Evolutionary conservation across 2,113 vertebrate genomes (phyloP).

Genomic region (Meles meles): DNA sequence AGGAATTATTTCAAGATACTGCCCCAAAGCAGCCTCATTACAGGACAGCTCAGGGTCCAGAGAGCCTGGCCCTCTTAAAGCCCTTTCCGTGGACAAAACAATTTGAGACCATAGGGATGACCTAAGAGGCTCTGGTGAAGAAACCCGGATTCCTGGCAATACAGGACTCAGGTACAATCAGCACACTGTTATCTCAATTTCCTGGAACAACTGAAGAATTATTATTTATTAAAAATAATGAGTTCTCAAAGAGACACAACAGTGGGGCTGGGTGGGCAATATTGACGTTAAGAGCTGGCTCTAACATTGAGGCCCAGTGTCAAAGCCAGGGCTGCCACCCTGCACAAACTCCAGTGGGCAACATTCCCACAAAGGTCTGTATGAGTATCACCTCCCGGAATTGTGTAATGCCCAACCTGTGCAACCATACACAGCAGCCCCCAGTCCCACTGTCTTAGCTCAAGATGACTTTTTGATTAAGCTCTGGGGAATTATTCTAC

Average conservation of each 20-base stretch:
- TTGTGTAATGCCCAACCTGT: neutral
- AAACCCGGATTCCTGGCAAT: neutral
- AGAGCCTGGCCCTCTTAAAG: neutral
- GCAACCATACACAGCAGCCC: neutral
- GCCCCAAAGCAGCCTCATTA: neutral
- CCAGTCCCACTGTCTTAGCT: neutral
- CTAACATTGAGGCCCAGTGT: neutral
- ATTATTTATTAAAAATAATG: neutral
- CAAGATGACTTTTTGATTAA: neutral
- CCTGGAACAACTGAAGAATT: neutral
- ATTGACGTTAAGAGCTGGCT: accelerated
- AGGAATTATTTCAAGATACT: neutral
- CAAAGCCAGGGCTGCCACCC: neutral
- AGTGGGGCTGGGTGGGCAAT: neutral
- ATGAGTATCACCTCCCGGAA: neutral
- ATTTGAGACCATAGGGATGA: neutral
- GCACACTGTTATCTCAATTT: neutral
- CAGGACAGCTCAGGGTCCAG: neutral
- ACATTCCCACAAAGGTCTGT: neutral
- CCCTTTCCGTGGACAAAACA: neutral
- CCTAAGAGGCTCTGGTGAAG: neutral
- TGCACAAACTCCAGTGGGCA: neutral
- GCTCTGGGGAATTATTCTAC: neutral
- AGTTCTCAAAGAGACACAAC: neutral
- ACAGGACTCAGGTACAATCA: neutral